Conservation (phyloP, 1,140 invertebrate genomes). For the Harpegnathos saltator region DNA sequence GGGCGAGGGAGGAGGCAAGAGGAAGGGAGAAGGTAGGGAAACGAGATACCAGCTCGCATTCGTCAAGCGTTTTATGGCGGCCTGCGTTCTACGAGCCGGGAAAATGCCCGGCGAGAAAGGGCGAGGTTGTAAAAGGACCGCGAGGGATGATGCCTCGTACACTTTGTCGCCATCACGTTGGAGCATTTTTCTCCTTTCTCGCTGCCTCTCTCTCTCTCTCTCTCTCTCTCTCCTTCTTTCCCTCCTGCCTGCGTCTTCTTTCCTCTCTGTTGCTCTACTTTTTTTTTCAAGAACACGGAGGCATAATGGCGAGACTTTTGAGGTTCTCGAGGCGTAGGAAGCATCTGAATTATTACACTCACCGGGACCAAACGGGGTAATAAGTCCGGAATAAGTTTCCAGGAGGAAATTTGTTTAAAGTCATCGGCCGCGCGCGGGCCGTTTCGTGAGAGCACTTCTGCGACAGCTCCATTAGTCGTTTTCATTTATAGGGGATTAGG, state of each 20-base stretch:
- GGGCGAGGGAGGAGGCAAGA: conserved; percentile 34
- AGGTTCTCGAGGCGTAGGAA: neutral
- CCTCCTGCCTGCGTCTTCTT: neutral
- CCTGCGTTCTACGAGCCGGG: conserved; percentile 32
- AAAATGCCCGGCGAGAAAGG: conserved; percentile 45
- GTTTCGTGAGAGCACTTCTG: neutral
- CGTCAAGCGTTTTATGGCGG: conserved; percentile 73
- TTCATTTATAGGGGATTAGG: neutral
- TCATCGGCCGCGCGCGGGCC: neutral
- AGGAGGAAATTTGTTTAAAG: neutral
- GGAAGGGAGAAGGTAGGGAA: conserved; percentile 49
- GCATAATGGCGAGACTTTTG: conserved; percentile 3
- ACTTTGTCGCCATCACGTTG: conserved; percentile 55
- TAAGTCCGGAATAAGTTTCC: neutral
- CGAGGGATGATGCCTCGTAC: conserved; percentile 13
- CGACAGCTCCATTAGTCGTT: too few relatives aligned
- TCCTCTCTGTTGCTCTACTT: neutral
- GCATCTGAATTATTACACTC: neutral
- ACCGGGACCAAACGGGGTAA: neutral
- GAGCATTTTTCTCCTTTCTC: conserved; percentile 6
- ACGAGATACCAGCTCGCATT: conserved; percentile 64
- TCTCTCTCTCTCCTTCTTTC: conserved; percentile 12
- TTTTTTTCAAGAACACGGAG: conserved; percentile 9
- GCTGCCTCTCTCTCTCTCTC: neutral
- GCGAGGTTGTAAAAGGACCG: conserved; percentile 55